Base-by-base conservation (phyloP, 2,113 vertebrate species). In the Athene noctua region DNA sequence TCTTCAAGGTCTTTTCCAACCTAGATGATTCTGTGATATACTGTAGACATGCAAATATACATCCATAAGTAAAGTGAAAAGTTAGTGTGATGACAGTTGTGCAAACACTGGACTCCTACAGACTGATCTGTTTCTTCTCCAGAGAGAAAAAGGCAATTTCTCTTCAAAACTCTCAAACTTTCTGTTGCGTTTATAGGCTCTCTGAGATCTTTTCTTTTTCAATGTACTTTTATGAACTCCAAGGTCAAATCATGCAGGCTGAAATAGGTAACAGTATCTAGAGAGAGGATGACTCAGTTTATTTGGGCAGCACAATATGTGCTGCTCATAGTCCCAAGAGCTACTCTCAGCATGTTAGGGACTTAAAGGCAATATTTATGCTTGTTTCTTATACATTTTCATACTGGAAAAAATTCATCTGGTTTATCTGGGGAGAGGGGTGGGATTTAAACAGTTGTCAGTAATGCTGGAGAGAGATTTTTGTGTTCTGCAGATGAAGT, bases 231-330 rank as follows among this genome's bases (percentile, higher is more conserved):
- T 87, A 81, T 75, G 65, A 91, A 87, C 52, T 95, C 57, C 84
- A 96, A 96, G 95, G 95, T 96, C 91, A 94, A 93, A 75, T 91
- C 52, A 67, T 42, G 68, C 78, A 94, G 81, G 73, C 62, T 95
- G 87, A 96, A 90, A 94, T 94, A 68, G 73, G 73, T 92, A 89
- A 90, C 42, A 72, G 84, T 68, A 73, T 92, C 91, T 97, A 92
- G 77, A 91, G 95, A 91, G 89, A 87, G 36, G 52, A 96, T 94
- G 94, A 96, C 86, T 97, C 94, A 94, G 93, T 96, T 91, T 94
- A 85, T 95, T 96, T 96, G 91, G 82, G 80, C 22, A 1, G 86
- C 63, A 83, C 51, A 66, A 57, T 77, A 81, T 75, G 84, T 94
- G 84, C 40, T 75, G 26, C 65, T 79, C 40, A n/a, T 5, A 72